These are phyloP conservation scores for Pyrrhia umbra DNA, from an alignment of 2,888 invertebrate genomes.

Conservation along the genomic window DNA sequence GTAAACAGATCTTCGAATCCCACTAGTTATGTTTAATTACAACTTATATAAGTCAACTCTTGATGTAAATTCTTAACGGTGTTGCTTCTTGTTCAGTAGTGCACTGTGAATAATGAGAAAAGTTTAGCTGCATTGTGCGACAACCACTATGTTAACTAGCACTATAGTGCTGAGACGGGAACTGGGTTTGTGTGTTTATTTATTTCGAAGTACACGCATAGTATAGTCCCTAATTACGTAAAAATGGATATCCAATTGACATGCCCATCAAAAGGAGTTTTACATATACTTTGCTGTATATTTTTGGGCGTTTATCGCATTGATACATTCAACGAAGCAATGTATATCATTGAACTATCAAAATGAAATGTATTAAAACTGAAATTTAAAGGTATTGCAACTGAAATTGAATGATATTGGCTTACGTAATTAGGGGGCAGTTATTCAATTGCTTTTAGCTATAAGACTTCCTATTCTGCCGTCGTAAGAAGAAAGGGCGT, in stretches of 20 bases:
- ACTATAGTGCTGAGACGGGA: slow-evolving; percentile 19
- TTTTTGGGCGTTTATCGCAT: no score
- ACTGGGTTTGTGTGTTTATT: slow-evolving; percentile 27
- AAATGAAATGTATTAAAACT: no score
- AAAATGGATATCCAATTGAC: no score
- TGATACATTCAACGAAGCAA: no score
- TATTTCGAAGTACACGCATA: not conserved
- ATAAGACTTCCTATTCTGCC: not conserved
- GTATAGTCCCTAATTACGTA: no score
- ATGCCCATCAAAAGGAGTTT: no score
- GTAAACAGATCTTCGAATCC: slow-evolving; percentile 6
- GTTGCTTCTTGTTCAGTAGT: slow-evolving; percentile 43
- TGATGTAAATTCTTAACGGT: slow-evolving; percentile 54
- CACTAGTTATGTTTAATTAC: slow-evolving; percentile 40
- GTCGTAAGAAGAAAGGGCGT: no score
- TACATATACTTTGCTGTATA: no score
- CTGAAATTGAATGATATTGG: no score
- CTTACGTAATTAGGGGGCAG: no score
- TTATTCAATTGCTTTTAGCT: not conserved
- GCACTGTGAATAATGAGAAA: slow-evolving; percentile 62
- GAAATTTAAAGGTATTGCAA: no score
- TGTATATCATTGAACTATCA: no score
- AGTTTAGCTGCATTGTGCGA: slow-evolving; percentile 48
- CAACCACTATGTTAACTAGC: slow-evolving; percentile 42
- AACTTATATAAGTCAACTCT: slow-evolving; percentile 43